Evolutionary conservation across 2,888 invertebrate genomes (phyloP).

Genomic region (Thalpophila matura): DNA sequence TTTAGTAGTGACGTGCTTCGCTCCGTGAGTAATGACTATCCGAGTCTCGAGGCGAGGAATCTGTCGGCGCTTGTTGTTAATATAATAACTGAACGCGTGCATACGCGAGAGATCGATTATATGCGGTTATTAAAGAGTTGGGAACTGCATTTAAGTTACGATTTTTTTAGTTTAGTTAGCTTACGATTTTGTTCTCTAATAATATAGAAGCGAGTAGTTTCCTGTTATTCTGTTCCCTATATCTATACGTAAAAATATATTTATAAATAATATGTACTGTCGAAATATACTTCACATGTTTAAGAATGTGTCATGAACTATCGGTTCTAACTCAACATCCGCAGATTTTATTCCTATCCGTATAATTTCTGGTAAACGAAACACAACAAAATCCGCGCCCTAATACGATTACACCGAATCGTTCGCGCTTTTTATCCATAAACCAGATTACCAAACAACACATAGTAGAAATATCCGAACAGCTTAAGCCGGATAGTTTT

Average conservation of each 20-base stretch:
- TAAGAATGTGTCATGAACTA: not conserved
- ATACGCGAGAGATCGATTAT: conserved; percentile 38
- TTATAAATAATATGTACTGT: too few relatives aligned
- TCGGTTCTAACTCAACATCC: not conserved
- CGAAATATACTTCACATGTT: too few relatives aligned
- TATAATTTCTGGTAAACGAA: conserved; percentile 33
- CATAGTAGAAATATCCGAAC: conserved; percentile 55
- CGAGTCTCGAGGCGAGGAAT: conserved; percentile 30
- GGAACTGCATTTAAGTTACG: conserved; percentile 47
- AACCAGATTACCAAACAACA: conserved; percentile 51
- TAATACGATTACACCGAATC: conserved; percentile 42
- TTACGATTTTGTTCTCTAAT: conserved; percentile 17
- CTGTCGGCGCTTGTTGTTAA: conserved; percentile 55
- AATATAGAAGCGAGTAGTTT: too few relatives aligned
- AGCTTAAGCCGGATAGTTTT: conserved; percentile 54
- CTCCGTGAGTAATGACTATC: conserved; percentile 50
- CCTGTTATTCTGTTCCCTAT: too few relatives aligned
- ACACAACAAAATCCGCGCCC: conserved; percentile 35
- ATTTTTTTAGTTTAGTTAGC: too few relatives aligned
- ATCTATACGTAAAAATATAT: too few relatives aligned
- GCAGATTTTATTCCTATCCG: conserved; percentile 7
- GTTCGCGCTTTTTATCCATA: conserved; percentile 49
- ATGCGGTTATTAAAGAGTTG: conserved; percentile 34
- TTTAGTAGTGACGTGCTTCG: conserved; percentile 52
- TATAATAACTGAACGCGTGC: conserved; percentile 47